These are phyloP conservation scores for Callosobruchus maculatus DNA, from an alignment of 2,888 invertebrate species.

Conservation along the genomic window DNA sequence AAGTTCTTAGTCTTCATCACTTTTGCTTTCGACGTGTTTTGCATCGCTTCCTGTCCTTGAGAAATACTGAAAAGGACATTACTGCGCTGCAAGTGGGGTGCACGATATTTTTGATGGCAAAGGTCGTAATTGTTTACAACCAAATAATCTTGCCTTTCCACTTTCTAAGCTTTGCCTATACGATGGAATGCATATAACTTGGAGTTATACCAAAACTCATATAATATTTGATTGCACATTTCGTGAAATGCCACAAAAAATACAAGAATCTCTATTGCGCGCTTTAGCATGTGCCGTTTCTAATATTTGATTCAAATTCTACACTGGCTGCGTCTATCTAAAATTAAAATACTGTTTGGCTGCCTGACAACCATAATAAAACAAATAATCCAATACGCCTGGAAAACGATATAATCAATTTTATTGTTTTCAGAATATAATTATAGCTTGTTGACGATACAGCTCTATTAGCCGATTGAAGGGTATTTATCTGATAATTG, in stretches of 20 bases:
- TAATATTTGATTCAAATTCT: constrained; percentile 22
- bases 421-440: not conserved
- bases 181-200: not conserved
- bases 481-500: not conserved
- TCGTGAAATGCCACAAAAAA: not conserved
- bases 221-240: not conserved
- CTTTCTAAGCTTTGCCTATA: too few species aligned
- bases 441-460: not conserved
- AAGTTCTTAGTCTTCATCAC: too few species aligned
- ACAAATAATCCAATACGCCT: not conserved
- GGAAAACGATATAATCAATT: not conserved
- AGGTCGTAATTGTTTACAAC: too few species aligned
- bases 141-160: too few species aligned
- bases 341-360: not conserved
- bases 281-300: constrained; percentile 13
- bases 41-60: too few species aligned
- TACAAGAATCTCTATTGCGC: not conserved
- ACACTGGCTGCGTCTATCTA: constrained; percentile 12
- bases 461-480: not conserved
- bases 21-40: too few species aligned
- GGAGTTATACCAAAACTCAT: not conserved
- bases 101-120: too few species aligned
- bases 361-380: not conserved
- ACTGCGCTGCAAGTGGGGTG: too few species aligned
- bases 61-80: too few species aligned